A percentile compares a stretch with the other conserved stretches of the same genome.
Evolutionary conservation across 2,888 invertebrate genomes (phyloP).

Genomic region (Eupsilia transversa): DNA sequence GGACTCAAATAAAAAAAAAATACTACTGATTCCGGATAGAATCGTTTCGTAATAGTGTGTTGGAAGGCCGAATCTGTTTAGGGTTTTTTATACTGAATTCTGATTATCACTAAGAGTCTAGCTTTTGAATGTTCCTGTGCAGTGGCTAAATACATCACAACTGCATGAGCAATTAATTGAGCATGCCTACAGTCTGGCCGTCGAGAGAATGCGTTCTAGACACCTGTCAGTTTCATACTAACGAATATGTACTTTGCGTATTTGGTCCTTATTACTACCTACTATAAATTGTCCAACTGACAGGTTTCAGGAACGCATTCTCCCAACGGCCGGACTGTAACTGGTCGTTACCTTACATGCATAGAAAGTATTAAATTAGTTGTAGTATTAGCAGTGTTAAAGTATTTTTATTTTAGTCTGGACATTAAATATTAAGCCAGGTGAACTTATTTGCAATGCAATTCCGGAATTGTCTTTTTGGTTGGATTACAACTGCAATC

Average conservation of each 20-base stretch:
- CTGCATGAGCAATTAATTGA: too few relatives aligned
- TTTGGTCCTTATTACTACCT: too few relatives aligned
- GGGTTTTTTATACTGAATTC: background rate
- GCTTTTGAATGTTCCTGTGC: background rate
- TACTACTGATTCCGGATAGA: slow-evolving; percentile 54
- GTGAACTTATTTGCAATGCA: background rate
- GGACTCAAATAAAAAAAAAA: slow-evolving; percentile 63
- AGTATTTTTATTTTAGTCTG: background rate
- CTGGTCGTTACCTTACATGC: background rate
- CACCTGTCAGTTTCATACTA: too few relatives aligned
- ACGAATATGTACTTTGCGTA: too few relatives aligned
- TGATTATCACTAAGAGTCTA: background rate
- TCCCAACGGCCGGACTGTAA: too few relatives aligned
- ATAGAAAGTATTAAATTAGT: background rate
- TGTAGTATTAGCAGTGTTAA: background rate
- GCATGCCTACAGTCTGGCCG: background rate
- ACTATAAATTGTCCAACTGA: too few relatives aligned
- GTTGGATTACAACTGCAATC: background rate
- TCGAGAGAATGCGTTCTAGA: too few relatives aligned
- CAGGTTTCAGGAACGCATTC: too few relatives aligned
- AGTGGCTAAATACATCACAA: background rate
- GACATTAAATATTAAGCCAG: background rate
- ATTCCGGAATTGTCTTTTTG: background rate
- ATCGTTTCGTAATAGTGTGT: slow-evolving; percentile 54
- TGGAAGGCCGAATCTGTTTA: slow-evolving; percentile 20